These are phyloP conservation scores for Aphelenchoides besseyi DNA, from an alignment of 1,140 invertebrate genomes.

Conservation along the genomic window DNA sequence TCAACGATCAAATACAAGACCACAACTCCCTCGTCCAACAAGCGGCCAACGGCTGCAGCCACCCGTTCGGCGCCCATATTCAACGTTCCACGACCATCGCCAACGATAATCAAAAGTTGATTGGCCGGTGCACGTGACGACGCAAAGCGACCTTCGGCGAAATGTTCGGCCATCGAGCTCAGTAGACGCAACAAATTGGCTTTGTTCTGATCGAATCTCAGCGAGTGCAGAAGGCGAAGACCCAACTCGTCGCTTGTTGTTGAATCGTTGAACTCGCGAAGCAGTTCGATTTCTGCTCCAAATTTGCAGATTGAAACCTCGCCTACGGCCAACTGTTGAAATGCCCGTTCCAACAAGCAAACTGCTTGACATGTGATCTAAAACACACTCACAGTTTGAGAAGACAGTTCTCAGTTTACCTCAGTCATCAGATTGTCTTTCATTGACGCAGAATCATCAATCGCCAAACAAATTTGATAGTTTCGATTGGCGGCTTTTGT, in stretches of 20 bases:
- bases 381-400: not conserved
- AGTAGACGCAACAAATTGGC: conserved; percentile 74
- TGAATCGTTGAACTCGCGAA: conserved; percentile 69
- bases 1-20: conserved; percentile 92
- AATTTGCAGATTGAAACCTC: conserved; percentile 85
- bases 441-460: conserved; percentile 94
- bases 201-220: conserved; percentile 66
- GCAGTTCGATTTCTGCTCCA: conserved; percentile 77
- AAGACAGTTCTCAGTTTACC: conserved; percentile 61
- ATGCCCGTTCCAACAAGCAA: conserved; percentile 82
- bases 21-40: conserved; percentile 79
- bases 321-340: conserved; percentile 87
- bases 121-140: conserved; percentile 12
- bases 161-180: conserved; percentile 70
- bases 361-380: conserved; percentile 85
- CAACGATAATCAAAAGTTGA: conserved; percentile 81
- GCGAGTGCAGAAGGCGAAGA: conserved; percentile 63
- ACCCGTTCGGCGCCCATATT: conserved; percentile 76
- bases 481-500: conserved; percentile 91
- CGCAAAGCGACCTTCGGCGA: not conserved
- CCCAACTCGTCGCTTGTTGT: conserved; percentile 60
- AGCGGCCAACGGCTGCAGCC: conserved; percentile 74
- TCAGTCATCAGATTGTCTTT: conserved; percentile 81
- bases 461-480: conserved; percentile 91
- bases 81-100: conserved; percentile 82